Conservation (phyloP, 2,888 invertebrate species). For the Eurytoma adleriae region DNA sequence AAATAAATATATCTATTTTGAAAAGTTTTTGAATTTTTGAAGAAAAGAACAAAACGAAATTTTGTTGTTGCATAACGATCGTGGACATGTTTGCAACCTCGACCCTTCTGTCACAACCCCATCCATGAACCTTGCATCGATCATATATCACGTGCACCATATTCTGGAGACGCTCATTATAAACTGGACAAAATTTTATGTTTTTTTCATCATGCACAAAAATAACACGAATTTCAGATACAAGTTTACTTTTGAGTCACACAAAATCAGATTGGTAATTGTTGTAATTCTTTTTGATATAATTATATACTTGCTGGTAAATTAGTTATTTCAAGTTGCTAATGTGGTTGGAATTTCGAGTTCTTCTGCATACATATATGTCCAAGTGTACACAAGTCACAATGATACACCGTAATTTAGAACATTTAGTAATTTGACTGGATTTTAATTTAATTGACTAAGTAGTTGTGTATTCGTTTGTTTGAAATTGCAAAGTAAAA, state of each 20-base stretch:
- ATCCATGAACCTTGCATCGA: conserved; percentile 53
- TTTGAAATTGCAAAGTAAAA: too few species aligned
- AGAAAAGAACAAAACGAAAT: conserved; percentile 21
- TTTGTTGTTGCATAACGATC: conserved; percentile 12
- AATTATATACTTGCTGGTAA: conserved; percentile 20
- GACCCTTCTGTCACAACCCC: conserved; percentile 25
- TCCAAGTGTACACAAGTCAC: too few species aligned
- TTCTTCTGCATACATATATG: neutral
- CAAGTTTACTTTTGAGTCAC: conserved; percentile 30
- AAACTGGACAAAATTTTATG: conserved; percentile 43
- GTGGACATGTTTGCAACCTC: conserved; percentile 45
- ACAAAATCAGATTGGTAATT: conserved; percentile 32
- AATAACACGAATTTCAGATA: conserved; percentile 44
- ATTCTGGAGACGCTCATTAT: conserved; percentile 47
- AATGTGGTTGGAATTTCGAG: conserved; percentile 45
- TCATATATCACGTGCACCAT: conserved; percentile 56
- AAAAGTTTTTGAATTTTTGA: neutral
- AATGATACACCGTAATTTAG: neutral
- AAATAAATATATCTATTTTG: neutral
- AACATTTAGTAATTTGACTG: neutral
- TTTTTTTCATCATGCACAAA: conserved; percentile 52
- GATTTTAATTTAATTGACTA: too few species aligned
- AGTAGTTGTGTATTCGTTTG: too few species aligned
- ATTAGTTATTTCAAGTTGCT: conserved; percentile 27
- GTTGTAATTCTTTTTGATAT: conserved; percentile 11